Evolutionary conservation across 2,888 invertebrate species (phyloP).

Genomic region (Drosophila engyochracea): DNA sequence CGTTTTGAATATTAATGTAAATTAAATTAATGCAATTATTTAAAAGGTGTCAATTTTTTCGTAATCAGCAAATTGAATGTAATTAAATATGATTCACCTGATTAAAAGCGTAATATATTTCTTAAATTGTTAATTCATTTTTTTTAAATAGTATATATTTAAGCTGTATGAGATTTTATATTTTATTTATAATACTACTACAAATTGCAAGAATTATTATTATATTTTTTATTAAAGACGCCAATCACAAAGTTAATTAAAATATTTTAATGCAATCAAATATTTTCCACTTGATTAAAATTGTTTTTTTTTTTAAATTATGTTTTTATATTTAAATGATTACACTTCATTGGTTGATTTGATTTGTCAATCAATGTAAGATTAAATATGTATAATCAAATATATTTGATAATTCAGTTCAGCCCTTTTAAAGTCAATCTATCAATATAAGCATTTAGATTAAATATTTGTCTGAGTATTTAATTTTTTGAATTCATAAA

Average conservation of each 20-base stretch:
- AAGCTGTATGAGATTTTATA: background rate
- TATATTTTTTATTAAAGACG: background rate
- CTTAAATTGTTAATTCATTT: background rate
- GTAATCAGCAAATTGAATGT: background rate
- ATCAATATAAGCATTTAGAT: background rate
- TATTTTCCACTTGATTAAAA: background rate
- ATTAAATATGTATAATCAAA: background rate
- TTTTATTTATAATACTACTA: background rate
- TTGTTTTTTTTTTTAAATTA: background rate
- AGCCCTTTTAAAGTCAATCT: accelerated
- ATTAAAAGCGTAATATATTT: background rate
- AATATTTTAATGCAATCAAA: background rate
- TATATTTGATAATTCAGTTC: background rate
- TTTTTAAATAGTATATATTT: background rate
- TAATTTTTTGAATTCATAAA: background rate
- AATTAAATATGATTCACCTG: background rate
- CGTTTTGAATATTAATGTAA: background rate
- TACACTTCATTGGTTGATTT: background rate
- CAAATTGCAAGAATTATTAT: too few species aligned
- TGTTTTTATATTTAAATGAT: background rate
- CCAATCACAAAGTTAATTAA: background rate
- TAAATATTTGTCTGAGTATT: background rate
- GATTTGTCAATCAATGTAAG: background rate
- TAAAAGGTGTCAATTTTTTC: background rate
- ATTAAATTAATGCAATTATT: background rate